Percentiles rank a stretch among this genome's conserved stretches.
phyloP scores from a whole-genome alignment of 2,797 vertebrate species.

The Melanotaenia trifasciata region DNA sequence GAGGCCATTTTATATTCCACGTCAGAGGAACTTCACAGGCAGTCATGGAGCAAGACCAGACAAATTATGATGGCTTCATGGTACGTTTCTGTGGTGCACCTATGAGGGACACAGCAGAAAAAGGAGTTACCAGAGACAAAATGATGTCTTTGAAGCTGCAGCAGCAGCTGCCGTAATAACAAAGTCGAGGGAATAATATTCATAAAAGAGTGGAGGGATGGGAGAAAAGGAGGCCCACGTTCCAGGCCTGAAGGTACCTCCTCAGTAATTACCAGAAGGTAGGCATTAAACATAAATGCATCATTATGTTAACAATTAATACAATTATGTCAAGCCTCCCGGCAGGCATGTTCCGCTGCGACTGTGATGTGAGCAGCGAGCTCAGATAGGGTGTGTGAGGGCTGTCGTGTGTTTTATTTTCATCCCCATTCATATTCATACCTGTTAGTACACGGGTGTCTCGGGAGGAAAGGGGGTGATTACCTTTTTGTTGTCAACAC shows the following conservation, averaged over 20 bases:
- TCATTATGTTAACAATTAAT: constrained; percentile 87
- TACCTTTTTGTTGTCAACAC: constrained; percentile 19
- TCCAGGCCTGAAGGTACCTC: constrained; percentile 72
- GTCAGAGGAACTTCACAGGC: constrained; percentile 46
- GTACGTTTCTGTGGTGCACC: constrained; percentile 56
- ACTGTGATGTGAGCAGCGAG: constrained; percentile 34
- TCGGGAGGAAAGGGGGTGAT: neutral
- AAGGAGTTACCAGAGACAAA: constrained; percentile 59
- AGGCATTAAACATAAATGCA: constrained; percentile 84
- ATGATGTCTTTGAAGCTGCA: constrained; percentile 67
- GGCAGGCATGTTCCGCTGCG: constrained; percentile 50
- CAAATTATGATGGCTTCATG: constrained; percentile 70
- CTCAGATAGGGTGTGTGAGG: neutral
- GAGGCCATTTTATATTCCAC: constrained; percentile 33
- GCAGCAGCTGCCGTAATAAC: constrained; percentile 51
- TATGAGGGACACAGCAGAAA: constrained; percentile 46
- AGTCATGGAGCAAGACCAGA: constrained; percentile 26
- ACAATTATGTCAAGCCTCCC: constrained; percentile 77
- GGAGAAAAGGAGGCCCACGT: constrained; percentile 24
- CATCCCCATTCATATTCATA: constrained; percentile 7
- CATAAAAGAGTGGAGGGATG: constrained; percentile 47
- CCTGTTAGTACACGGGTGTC: constrained; percentile 16
- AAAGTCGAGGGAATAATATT: constrained; percentile 57
- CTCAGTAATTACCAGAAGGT: constrained; percentile 80
- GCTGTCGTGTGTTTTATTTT: constrained; percentile 22